phyloP scores from a whole-genome alignment of 2,888 invertebrate species.

The Beris morrisii region DNA sequence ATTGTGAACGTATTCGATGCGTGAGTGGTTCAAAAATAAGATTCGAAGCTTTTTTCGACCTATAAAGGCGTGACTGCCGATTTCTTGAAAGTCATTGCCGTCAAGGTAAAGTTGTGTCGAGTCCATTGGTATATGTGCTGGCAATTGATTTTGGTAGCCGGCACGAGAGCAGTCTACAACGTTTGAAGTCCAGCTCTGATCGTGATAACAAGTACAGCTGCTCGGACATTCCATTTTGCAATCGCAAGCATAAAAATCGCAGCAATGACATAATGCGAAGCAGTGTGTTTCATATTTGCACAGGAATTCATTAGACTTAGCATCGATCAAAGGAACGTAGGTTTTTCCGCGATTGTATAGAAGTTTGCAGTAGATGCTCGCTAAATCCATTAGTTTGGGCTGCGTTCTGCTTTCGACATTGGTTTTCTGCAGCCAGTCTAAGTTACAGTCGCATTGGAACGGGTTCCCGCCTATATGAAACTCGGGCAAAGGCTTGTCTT shows the following conservation, averaged over 20 bases:
- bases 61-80: slow-evolving; percentile 88
- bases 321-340: slow-evolving; percentile 82
- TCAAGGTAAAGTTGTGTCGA: slow-evolving; percentile 93
- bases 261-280: slow-evolving; percentile 92
- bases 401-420: slow-evolving; percentile 84
- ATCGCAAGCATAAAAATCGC: slow-evolving; percentile 96
- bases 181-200: slow-evolving; percentile 90
- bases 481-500: slow-evolving; percentile 77
- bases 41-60: slow-evolving; percentile 89
- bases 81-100: slow-evolving; percentile 84
- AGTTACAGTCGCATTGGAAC: slow-evolving; percentile 91
- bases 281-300: slow-evolving; percentile 93
- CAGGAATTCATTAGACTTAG: slow-evolving; percentile 85
- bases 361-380: slow-evolving; percentile 85
- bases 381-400: slow-evolving; percentile 85
- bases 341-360: slow-evolving; percentile 82
- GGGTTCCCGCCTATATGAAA: slow-evolving; percentile 94
- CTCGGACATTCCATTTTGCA: slow-evolving; percentile 96
- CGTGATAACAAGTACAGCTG: slow-evolving; percentile 92
- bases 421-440: slow-evolving; percentile 92
- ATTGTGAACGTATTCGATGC: slow-evolving; percentile 82
- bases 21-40: slow-evolving; percentile 85
- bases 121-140: slow-evolving; percentile 90
- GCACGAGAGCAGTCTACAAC: slow-evolving; percentile 88
- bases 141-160: slow-evolving; percentile 77